Conservation (phyloP, 2,797 vertebrate genomes). For the Diceros bicornis region DNA sequence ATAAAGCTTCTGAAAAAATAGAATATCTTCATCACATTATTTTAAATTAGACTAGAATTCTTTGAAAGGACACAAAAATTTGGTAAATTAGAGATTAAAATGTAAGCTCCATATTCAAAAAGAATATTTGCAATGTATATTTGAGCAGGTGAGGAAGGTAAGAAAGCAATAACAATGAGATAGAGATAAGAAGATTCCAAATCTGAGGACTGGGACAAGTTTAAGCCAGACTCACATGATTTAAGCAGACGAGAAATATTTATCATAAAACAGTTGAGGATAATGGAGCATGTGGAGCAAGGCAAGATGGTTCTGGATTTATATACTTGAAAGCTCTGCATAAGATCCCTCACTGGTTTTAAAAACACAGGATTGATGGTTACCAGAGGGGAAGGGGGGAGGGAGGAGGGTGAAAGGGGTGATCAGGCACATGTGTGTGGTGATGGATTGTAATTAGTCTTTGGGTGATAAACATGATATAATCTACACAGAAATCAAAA, state of each 20-base stretch:
- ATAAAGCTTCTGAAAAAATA: background rate
- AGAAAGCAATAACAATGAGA: background rate
- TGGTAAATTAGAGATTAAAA: background rate
- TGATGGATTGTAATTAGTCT: too few species aligned
- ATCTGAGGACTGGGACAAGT: background rate
- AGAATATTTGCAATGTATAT: background rate
- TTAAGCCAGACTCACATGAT: background rate
- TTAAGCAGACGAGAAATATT: background rate
- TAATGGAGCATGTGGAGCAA: background rate
- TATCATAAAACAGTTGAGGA: background rate
- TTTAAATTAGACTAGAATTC: background rate
- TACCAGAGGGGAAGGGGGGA: too few species aligned
- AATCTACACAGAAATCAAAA: too few species aligned
- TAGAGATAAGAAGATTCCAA: background rate
- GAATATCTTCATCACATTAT: background rate
- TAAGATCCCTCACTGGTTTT: background rate
- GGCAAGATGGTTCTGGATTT: background rate
- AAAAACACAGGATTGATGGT: background rate
- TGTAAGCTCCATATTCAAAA: background rate
- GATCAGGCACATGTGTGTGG: too few species aligned
- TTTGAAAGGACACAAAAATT: background rate
- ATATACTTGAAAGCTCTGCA: background rate
- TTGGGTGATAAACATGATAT: too few species aligned
- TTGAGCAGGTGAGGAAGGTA: background rate
- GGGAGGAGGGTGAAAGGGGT: too few species aligned